These are phyloP conservation scores for Coreoperca whiteheadi DNA, from an alignment of 2,113 vertebrate species.

Conservation along the genomic window DNA sequence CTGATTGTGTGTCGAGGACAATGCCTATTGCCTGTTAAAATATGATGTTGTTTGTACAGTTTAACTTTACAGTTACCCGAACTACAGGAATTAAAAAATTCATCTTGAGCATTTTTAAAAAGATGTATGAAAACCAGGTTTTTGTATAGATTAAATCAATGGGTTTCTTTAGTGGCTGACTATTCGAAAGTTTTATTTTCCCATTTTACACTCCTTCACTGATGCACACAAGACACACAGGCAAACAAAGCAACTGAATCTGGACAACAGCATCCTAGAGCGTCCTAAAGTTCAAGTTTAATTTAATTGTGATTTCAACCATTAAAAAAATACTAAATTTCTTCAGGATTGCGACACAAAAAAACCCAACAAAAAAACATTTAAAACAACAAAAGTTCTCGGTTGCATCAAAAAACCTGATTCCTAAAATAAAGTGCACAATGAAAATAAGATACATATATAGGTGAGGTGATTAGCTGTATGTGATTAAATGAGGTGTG, in stretches of 20 bases:
- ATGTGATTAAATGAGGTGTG: neutral
- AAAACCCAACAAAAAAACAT: too few relatives aligned
- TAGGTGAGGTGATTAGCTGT: neutral
- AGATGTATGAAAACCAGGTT: neutral
- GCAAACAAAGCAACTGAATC: neutral
- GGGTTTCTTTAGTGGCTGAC: neutral
- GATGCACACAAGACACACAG: neutral
- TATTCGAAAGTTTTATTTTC: neutral
- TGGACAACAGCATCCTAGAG: neutral
- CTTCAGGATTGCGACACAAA: neutral
- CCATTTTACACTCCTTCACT: neutral
- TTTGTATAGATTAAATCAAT: neutral
- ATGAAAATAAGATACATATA: neutral
- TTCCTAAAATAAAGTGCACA: neutral
- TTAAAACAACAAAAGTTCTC: too few relatives aligned
- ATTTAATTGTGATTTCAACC: neutral
- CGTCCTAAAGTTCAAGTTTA: neutral
- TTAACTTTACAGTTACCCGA: neutral
- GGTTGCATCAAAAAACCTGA: neutral
- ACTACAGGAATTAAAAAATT: neutral
- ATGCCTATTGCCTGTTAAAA: neutral
- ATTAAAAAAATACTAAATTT: neutral
- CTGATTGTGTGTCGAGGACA: neutral
- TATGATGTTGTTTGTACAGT: neutral
- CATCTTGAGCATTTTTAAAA: neutral